Conservation (phyloP, 2,113 vertebrate genomes). For the Aix galericulata region DNA sequence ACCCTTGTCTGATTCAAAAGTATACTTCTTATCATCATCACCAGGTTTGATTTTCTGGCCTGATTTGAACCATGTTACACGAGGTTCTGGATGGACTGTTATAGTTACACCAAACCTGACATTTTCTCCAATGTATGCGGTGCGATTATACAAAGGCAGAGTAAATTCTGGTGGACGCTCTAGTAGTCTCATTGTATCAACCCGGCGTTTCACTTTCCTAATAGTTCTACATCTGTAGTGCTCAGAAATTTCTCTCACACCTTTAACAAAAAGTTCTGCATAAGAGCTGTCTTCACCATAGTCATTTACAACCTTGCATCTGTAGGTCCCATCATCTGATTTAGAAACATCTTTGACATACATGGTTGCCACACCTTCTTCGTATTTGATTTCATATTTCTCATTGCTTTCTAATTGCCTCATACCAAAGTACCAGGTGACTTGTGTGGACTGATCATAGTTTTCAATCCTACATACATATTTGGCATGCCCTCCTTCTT, state of each 20-base stretch:
- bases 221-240: conserved; percentile 89
- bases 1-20: conserved; percentile 92
- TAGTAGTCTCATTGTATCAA: conserved; percentile 91
- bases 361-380: conserved; percentile 92
- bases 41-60: conserved; percentile 95
- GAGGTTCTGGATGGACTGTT: conserved; percentile 97
- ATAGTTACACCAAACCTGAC: conserved; percentile 94
- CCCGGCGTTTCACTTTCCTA: conserved; percentile 91
- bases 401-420: conserved; percentile 90
- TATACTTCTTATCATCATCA: conserved; percentile 93
- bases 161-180: conserved; percentile 98
- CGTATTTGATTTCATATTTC: conserved; percentile 93
- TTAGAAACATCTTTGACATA: conserved; percentile 88
- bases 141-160: conserved; percentile 90
- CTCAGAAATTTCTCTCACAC: conserved; percentile 89
- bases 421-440: conserved; percentile 98
- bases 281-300: conserved; percentile 97
- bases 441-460: conserved; percentile 93
- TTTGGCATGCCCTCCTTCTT: conserved; percentile 88
- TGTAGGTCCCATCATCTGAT: conserved; percentile 94
- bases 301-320: conserved; percentile 95
- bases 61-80: conserved; percentile 94
- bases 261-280: conserved; percentile 90
- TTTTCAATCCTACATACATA: conserved; percentile 94
- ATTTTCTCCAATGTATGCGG: conserved; percentile 90